Conservation (phyloP, 1,140 invertebrate species). For the Penaeus indicus region DNA sequence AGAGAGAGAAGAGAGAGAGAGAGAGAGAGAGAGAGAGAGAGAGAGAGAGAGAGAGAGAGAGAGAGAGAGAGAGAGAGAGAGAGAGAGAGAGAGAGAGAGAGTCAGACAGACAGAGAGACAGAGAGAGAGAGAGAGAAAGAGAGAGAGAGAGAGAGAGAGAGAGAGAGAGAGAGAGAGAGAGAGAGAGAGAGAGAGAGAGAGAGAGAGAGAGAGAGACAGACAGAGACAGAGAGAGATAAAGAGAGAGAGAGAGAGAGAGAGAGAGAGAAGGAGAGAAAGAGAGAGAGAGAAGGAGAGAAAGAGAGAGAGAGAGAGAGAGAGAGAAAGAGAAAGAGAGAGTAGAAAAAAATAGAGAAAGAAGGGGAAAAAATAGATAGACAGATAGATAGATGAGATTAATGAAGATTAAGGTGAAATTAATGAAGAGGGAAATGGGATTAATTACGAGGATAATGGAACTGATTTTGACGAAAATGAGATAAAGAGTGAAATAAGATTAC, state of each 20-base stretch:
- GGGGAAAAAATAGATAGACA: background rate
- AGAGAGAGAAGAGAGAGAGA: no score
- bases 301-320: conserved; percentile 40
- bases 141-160: no score
- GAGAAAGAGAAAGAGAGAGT: background rate
- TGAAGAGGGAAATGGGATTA: background rate
- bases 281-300: conserved; percentile 16
- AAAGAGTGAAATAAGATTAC: no score
- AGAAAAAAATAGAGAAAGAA: background rate
- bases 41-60: background rate
- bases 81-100: background rate
- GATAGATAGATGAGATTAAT: background rate
- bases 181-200: background rate
- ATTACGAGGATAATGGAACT: no score
- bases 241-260: background rate
- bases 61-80: background rate
- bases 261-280: background rate
- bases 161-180: background rate
- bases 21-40: background rate
- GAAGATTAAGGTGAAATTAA: no score
- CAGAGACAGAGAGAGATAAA: background rate
- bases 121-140: no score
- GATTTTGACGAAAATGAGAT: no score
- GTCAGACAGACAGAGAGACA: background rate
- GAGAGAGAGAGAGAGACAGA: background rate